Evolutionary conservation across 1,140 invertebrate species (phyloP), one percentile per base, ranked within the genome.

Genomic region (Dermatophagoides farinae): DNA sequence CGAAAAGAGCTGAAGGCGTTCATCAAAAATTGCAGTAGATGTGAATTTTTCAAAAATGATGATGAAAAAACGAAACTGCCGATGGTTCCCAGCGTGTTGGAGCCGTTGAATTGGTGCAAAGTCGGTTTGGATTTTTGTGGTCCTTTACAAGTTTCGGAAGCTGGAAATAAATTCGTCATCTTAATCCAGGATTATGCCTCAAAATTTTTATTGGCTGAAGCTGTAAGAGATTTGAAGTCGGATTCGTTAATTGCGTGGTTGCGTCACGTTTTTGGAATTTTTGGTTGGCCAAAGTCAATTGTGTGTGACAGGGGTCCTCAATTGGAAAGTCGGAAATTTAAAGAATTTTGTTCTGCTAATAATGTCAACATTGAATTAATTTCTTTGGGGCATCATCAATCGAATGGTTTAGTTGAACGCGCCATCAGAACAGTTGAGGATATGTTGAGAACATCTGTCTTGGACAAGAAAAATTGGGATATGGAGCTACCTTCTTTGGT

Each of bases 401-500:
- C 52, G 1, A 61, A 61, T 39, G 60, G 54, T 12, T 31, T 61
- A 6, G 31, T 22, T 12, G 60, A 61, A 63, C 12, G 57, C 6
- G 40, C 14, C 14, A 61, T 55, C n/a, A 5, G 37, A 4, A 44
- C 60, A 6, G 9, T 61, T 11, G 60, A 44, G 41, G 25, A 51
- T 62, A 59, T 59, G 40, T 6, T 59, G n/a, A 55, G 40, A 38
- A 59, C 40, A 5, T 16, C 44, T 11, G 12, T 22, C 31, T 5
- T 20, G 1, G 44, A 59, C 6, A 49, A 59, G n/a, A 57, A 6
- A 37, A 44, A 44, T 18, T 59, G 57, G 57, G 16, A n/a, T 11
- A 5, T 18, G 23, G 16, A 1, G 11, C 9, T 59, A 39, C 76
- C n/a, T 80, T 68, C 59, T 84, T 81, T 63, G 82, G 79, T 61